Percentiles rank a stretch among this genome's conserved stretches.
These are phyloP conservation scores for Tribolium madens DNA, from an alignment of 1,140 invertebrate genomes.

Conservation along the genomic window DNA sequence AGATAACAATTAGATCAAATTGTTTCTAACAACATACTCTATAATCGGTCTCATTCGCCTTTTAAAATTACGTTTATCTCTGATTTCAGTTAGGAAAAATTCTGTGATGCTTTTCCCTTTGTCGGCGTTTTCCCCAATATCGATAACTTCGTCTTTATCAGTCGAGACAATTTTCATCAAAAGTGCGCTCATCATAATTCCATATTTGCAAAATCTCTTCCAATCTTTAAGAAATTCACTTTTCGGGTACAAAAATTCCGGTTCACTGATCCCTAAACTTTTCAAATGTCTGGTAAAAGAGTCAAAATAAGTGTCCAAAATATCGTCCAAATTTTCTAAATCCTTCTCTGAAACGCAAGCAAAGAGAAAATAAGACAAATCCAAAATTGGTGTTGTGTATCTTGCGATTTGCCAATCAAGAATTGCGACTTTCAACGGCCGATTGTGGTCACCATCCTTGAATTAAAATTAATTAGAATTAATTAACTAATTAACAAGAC, in stretches of 20 bases:
- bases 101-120: neutral
- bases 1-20: too few species aligned
- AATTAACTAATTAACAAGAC: neutral
- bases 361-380: slow-evolving; percentile 23
- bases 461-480: neutral
- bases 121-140: slow-evolving; percentile 18
- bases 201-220: slow-evolving; percentile 60
- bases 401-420: slow-evolving; percentile 19
- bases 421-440: neutral
- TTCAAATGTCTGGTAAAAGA: neutral
- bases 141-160: slow-evolving; percentile 23
- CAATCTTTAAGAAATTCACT: slow-evolving; percentile 41
- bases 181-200: slow-evolving; percentile 61
- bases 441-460: slow-evolving; percentile 4
- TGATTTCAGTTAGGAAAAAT: slow-evolving; percentile 40
- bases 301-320: neutral
- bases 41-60: neutral
- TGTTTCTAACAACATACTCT: too few species aligned
- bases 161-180: slow-evolving; percentile 49
- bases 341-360: neutral
- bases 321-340: slow-evolving; percentile 21
- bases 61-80: neutral
- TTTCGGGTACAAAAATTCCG: neutral
- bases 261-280: neutral
- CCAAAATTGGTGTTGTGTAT: neutral